Percentiles rank a stretch among this genome's conserved stretches.
Evolutionary conservation across 2,888 invertebrate genomes (phyloP).

Genomic region (Furcula furcula): DNA sequence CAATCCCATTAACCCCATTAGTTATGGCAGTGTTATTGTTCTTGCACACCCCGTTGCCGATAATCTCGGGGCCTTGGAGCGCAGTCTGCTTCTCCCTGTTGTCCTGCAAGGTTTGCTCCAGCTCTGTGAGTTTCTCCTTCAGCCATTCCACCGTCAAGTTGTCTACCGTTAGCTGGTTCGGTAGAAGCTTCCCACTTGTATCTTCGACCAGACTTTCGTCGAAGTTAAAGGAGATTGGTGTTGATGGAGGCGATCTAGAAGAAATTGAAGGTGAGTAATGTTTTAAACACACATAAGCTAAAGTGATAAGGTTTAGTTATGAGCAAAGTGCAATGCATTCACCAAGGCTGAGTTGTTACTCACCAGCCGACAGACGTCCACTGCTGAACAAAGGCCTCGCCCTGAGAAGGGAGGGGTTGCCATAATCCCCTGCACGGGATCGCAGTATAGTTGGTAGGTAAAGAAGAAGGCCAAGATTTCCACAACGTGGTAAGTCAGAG

Average conservation of each 20-base stretch:
- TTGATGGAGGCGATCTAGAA: slow-evolving; percentile 89
- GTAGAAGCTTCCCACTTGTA: slow-evolving; percentile 91
- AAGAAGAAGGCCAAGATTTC: no score
- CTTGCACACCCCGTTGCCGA: slow-evolving; percentile 75
- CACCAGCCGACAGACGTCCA: no score
- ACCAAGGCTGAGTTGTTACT: no score
- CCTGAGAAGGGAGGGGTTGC: no score
- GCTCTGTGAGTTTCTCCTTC: slow-evolving; percentile 88
- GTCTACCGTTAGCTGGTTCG: slow-evolving; percentile 95
- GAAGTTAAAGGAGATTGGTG: slow-evolving; percentile 90
- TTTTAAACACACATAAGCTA: no score
- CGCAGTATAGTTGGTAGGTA: no score
- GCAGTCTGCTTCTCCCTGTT: slow-evolving; percentile 87
- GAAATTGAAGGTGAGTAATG: not conserved
- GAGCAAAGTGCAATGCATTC: no score
- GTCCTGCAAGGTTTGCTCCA: slow-evolving; percentile 90
- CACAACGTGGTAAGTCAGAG: no score
- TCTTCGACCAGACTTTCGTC: slow-evolving; percentile 94
- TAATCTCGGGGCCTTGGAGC: slow-evolving; percentile 78
- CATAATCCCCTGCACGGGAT: no score
- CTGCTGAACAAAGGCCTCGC: no score
- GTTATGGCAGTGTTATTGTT: slow-evolving; percentile 70
- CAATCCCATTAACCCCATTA: slow-evolving; percentile 81
- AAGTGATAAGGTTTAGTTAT: no score
- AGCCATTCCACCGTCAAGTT: slow-evolving; percentile 96